Conservation (phyloP, 2,888 invertebrate genomes). For the Orthosia incerta region DNA sequence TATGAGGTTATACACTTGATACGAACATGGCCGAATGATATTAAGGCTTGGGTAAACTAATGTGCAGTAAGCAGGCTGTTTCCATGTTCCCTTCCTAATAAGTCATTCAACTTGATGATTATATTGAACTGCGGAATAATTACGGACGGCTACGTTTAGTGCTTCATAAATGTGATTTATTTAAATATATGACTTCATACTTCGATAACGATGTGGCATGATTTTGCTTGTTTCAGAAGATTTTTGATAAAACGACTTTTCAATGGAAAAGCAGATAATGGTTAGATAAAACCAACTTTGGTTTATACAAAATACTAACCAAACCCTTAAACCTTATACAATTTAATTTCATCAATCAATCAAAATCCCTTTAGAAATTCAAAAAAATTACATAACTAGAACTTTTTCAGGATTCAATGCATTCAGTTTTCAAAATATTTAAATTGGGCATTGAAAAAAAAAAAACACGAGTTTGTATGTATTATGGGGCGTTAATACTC, state of each 20-base stretch:
- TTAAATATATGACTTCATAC: slow-evolving; percentile 36
- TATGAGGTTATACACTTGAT: slow-evolving; percentile 60
- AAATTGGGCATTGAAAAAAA: too few species aligned
- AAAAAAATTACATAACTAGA: not conserved
- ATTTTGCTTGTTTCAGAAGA: not conserved
- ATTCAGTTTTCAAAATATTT: too few species aligned
- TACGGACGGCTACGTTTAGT: slow-evolving; percentile 13
- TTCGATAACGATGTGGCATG: slow-evolving; percentile 3
- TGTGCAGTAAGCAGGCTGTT: slow-evolving; percentile 51
- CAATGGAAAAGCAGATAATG: not conserved
- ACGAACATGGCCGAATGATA: slow-evolving; percentile 59
- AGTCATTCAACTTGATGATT: slow-evolving; percentile 45
- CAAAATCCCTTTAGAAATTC: too few species aligned
- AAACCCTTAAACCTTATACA: not conserved
- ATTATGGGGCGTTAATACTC: too few species aligned
- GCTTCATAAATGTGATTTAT: slow-evolving; percentile 40
- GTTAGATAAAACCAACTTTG: not conserved
- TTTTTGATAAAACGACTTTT: not conserved
- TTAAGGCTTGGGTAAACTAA: slow-evolving; percentile 62
- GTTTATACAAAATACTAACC: not conserved
- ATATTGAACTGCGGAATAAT: slow-evolving; percentile 53
- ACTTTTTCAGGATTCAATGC: not conserved
- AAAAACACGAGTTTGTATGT: too few species aligned
- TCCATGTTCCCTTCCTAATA: slow-evolving; percentile 58
- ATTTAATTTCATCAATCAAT: not conserved